These are phyloP conservation scores for Pseudomugil tenellus DNA, from an alignment of 2,797 vertebrate species.

Conservation along the genomic window DNA sequence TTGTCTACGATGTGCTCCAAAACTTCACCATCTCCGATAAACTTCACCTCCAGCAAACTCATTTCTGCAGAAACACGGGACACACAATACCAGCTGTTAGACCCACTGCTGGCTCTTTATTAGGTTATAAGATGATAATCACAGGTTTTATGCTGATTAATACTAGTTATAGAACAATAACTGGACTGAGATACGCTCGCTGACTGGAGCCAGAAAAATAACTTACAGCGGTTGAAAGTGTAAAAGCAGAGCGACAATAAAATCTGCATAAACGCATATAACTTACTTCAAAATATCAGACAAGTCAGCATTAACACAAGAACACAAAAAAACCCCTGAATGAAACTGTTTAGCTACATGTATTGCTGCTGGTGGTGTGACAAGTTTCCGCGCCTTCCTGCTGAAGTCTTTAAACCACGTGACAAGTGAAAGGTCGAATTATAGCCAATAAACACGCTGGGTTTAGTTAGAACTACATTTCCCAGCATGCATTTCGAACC, in stretches of 20 bases:
- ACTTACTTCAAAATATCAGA: conserved; percentile 31
- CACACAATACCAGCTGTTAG: background rate
- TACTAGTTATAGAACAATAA: background rate
- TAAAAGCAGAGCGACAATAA: background rate
- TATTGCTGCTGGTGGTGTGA: background rate
- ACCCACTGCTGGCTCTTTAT: background rate
- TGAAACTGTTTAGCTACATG: background rate
- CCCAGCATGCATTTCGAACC: conserved; percentile 55
- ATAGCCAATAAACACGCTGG: conserved; percentile 61
- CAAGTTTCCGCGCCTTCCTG: conserved; percentile 75
- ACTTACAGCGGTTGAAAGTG: background rate
- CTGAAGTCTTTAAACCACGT: conserved; percentile 75
- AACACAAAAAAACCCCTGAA: background rate
- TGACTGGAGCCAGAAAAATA: background rate
- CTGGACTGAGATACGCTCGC: background rate
- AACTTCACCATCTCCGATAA: conserved; percentile 91
- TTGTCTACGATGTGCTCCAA: conserved; percentile 91
- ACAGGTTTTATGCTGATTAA: background rate
- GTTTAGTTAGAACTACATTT: conserved; percentile 37
- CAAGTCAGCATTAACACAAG: background rate
- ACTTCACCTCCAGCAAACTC: conserved; percentile 86
- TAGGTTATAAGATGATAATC: background rate
- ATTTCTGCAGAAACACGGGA: conserved; percentile 57
- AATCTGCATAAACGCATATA: rapidly evolving
- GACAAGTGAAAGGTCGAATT: conserved; percentile 60